These are phyloP conservation scores for Pseudomyrmex gracilis DNA, from an alignment of 1,140 invertebrate genomes.

Conservation along the genomic window DNA sequence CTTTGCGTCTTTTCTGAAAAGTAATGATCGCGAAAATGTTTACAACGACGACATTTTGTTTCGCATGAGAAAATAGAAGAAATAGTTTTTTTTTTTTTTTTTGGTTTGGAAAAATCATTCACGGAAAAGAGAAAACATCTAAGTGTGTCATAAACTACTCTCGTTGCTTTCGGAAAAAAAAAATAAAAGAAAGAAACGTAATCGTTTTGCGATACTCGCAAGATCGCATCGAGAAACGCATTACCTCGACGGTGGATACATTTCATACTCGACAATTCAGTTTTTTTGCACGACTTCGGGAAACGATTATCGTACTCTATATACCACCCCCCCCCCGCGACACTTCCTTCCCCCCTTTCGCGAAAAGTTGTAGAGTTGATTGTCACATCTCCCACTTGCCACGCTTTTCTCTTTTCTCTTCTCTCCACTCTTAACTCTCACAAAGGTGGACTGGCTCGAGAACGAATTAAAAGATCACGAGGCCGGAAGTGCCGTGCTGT, in stretches of 20 bases:
- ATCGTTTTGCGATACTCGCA: constrained; percentile 14
- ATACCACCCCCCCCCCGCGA: no score
- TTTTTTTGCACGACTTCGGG: constrained; percentile 16
- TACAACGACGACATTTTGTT: not conserved
- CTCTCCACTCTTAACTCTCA: constrained; percentile 82
- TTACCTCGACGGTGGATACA: constrained; percentile 8
- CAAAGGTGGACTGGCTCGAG: constrained; percentile 81
- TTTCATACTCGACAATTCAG: not conserved
- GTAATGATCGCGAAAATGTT: not conserved
- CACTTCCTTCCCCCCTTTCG: not conserved
- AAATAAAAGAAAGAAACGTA: constrained; percentile 15
- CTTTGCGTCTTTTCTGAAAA: not conserved
- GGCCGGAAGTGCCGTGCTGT: constrained; percentile 80
- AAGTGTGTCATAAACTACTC: not conserved
- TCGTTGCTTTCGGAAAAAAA: not conserved
- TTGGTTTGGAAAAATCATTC: no score
- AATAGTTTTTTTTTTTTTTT: not conserved
- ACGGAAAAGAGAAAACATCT: not conserved
- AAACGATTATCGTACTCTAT: constrained; percentile 25
- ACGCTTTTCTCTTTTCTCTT: constrained; percentile 60
- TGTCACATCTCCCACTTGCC: constrained; percentile 22
- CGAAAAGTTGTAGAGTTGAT: constrained; percentile 44
- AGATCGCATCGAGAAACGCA: constrained; percentile 5
- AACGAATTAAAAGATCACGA: constrained; percentile 61
- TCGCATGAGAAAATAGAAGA: not conserved